These are phyloP conservation scores for Athalia rosae DNA, from an alignment of 2,888 invertebrate genomes.

Conservation along the genomic window DNA sequence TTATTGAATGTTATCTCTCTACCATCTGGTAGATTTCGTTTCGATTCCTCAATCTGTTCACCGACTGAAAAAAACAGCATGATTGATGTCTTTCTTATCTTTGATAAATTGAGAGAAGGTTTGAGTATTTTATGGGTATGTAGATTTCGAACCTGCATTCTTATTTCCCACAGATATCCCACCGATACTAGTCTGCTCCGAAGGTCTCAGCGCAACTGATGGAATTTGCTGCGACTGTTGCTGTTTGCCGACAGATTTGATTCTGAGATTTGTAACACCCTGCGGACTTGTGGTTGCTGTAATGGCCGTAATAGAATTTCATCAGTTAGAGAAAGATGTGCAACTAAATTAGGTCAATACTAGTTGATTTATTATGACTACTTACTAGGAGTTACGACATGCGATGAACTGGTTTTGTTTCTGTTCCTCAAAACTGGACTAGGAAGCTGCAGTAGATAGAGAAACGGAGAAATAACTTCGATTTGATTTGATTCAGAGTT, in stretches of 20 bases:
- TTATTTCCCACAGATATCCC: constrained; percentile 77
- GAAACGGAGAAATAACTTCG: background rate
- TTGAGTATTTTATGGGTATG: background rate
- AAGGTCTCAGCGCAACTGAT: constrained; percentile 78
- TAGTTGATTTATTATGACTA: background rate
- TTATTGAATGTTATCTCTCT: constrained; percentile 87
- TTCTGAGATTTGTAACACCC: constrained; percentile 61
- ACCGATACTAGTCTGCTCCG: constrained; percentile 84
- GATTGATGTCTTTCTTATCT: too few species aligned
- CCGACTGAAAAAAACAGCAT: constrained; percentile 54
- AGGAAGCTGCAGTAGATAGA: constrained; percentile 21
- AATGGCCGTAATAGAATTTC: constrained; percentile 44
- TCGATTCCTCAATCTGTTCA: constrained; percentile 74
- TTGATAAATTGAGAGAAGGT: background rate
- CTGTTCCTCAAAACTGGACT: constrained; percentile 45
- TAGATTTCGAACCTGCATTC: constrained; percentile 58
- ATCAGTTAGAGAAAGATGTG: background rate
- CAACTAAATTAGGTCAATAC: background rate
- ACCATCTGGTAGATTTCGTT: constrained; percentile 81
- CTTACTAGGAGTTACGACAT: constrained; percentile 62
- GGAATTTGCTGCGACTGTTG: constrained; percentile 53
- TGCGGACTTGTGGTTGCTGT: constrained; percentile 62
- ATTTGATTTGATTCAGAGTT: background rate
- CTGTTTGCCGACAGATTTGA: constrained; percentile 60
- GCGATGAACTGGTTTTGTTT: constrained; percentile 55